Evolutionary conservation across 2,797 vertebrate genomes (phyloP).

Genomic region (Coendou prehensilis): DNA sequence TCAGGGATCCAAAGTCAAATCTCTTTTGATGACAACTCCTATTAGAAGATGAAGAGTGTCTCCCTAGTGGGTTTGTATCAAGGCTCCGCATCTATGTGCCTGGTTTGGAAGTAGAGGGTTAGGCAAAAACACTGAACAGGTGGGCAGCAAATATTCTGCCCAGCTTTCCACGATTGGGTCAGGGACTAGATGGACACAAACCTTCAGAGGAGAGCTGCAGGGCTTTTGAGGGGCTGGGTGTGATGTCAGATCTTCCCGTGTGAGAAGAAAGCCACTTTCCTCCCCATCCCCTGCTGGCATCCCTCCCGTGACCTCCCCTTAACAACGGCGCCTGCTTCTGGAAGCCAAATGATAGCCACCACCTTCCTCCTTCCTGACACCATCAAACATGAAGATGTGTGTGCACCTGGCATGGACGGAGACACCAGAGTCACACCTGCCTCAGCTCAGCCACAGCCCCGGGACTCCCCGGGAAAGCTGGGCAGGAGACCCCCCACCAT

Average conservation of each 20-base stretch:
- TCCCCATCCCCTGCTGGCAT: not conserved
- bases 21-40: not conserved
- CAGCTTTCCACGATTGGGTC: not conserved
- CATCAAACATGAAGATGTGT: not conserved
- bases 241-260: accelerated
- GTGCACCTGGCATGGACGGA: not conserved
- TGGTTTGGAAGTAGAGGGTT: not conserved
- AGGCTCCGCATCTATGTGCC: not conserved
- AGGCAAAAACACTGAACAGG: not conserved
- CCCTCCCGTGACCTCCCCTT: not conserved
- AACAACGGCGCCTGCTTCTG: not conserved
- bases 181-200: not conserved
- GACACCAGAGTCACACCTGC: not conserved
- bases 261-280: not conserved
- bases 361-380: not conserved
- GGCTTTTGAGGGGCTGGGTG: not conserved
- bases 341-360: not conserved
- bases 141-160: not conserved
- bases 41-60: not conserved
- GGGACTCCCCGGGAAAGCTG: accelerated
- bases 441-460: not conserved
- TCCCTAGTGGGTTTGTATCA: not conserved
- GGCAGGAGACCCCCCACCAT: not conserved
- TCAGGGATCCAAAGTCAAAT: not conserved
- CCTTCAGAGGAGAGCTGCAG: not conserved